These are phyloP conservation scores for Yponomeuta cagnagella DNA, from an alignment of 2,888 invertebrate species.

Conservation along the genomic window DNA sequence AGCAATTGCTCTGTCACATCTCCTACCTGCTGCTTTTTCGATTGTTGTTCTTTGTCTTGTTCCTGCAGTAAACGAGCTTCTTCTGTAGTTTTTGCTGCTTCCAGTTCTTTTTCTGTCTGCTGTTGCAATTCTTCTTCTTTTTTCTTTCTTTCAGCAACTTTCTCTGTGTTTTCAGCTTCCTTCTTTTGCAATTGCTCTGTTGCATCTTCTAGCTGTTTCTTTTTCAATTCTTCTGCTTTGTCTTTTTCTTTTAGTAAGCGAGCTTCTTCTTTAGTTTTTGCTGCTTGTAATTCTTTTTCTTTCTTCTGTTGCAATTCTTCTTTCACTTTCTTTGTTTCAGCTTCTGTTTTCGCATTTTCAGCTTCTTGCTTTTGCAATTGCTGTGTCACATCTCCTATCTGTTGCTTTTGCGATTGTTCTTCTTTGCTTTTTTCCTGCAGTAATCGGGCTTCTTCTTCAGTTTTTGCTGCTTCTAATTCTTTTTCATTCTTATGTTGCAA, in stretches of 20 bases:
- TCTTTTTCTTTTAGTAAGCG: not conserved
- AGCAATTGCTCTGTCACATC: not conserved
- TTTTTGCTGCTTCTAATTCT: not conserved
- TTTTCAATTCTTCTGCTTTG: constrained; percentile 13
- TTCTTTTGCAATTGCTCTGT: not conserved
- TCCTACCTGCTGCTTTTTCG: constrained; percentile 14
- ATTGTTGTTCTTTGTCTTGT: constrained; percentile 9
- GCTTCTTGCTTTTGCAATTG: constrained; percentile 10
- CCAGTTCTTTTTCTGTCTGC: not conserved
- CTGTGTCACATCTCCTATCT: constrained; percentile 13
- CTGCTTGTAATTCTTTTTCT: not conserved
- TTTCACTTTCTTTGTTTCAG: too few relatives aligned
- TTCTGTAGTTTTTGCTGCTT: too few relatives aligned
- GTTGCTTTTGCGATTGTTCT: not conserved
- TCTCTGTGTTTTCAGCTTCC: constrained; percentile 15
- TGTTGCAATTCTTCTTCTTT: not conserved
- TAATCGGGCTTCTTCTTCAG: not conserved
- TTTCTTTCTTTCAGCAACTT: not conserved
- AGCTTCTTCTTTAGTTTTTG: not conserved
- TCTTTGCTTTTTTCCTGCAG: not conserved
- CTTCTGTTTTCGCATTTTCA: constrained; percentile 15
- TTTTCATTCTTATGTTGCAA: not conserved
- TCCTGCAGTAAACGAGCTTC: not conserved
- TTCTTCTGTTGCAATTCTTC: not conserved
- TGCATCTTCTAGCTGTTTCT: constrained; percentile 9